Evolutionary conservation across 2,888 invertebrate species (phyloP).

Genomic region (Drosophila subsilvestris): DNA sequence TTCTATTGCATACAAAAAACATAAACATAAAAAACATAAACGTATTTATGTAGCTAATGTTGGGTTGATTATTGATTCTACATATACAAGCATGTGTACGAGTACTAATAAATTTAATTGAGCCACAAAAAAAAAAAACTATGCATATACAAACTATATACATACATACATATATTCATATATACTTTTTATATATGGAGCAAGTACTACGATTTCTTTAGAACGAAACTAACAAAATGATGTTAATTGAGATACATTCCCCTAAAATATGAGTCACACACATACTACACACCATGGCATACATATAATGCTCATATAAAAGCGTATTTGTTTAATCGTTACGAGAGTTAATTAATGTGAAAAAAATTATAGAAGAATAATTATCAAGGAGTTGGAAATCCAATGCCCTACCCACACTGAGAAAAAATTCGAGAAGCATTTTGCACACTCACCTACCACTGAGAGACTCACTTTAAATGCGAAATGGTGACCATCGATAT

Average conservation of each 20-base stretch:
- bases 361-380: constrained; percentile 34
- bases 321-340: constrained; percentile 69
- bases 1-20: constrained; percentile 26
- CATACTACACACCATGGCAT: constrained; percentile 48
- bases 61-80: constrained; percentile 65
- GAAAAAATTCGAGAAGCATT: constrained; percentile 52
- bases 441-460: constrained; percentile 50
- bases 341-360: constrained; percentile 61
- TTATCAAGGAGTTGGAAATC: constrained; percentile 18
- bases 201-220: constrained; percentile 62
- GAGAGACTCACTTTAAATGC: constrained; percentile 67
- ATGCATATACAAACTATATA: constrained; percentile 30
- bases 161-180: constrained; percentile 44
- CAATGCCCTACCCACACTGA: not conserved
- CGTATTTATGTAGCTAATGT: constrained; percentile 75
- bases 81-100: constrained; percentile 18
- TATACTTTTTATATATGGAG: constrained; percentile 38
- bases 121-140: constrained; percentile 24
- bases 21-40: constrained; percentile 23
- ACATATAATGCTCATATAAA: constrained; percentile 70
- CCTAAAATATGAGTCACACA: constrained; percentile 9
- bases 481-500: constrained; percentile 79
- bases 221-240: constrained; percentile 44
- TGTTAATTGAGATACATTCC: constrained; percentile 16
- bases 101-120: constrained; percentile 26